Percentiles rank a stretch among this genome's conserved stretches.
Conservation (phyloP, 2,888 invertebrate species). For the Leptinotarsa rubiginosa region DNA sequence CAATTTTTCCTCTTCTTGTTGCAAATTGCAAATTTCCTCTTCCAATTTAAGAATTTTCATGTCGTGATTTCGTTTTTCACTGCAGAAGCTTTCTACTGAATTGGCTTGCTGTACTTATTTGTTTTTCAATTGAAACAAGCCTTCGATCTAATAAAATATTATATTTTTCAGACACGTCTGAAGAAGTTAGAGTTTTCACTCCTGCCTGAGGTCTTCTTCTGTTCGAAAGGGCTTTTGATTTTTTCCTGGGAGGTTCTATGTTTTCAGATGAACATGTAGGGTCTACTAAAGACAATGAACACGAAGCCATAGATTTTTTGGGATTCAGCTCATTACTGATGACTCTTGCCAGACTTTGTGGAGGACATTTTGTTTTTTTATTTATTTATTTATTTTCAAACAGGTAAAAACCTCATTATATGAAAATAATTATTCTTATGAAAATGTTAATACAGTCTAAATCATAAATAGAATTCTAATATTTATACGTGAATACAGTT, state of each 20-base stretch:
- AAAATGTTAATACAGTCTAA: too few species aligned
- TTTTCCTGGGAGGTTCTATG: background rate
- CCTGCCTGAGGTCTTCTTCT: conserved; percentile 4
- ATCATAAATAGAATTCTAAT: too few species aligned
- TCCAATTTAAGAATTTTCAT: background rate
- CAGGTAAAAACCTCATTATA: too few species aligned
- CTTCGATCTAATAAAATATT: conserved; percentile 12
- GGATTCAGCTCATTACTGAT: background rate
- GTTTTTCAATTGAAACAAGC: conserved; percentile 11
- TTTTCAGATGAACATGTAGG: background rate
- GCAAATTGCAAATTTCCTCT: conserved; percentile 5
- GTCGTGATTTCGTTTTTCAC: background rate
- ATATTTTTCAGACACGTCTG: conserved; percentile 12
- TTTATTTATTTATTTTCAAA: too few species aligned
- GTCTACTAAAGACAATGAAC: background rate
- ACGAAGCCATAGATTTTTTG: background rate
- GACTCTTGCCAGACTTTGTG: background rate
- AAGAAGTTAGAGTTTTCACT: conserved; percentile 15
- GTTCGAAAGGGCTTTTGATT: background rate
- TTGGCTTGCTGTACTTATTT: background rate
- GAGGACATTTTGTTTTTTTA: background rate
- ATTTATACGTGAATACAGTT: too few species aligned
- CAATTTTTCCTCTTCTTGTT: background rate
- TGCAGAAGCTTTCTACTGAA: background rate
- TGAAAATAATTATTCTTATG: too few species aligned